phyloP scores from a whole-genome alignment of 1,140 invertebrate genomes.

The Calliopsis andreniformis region DNA sequence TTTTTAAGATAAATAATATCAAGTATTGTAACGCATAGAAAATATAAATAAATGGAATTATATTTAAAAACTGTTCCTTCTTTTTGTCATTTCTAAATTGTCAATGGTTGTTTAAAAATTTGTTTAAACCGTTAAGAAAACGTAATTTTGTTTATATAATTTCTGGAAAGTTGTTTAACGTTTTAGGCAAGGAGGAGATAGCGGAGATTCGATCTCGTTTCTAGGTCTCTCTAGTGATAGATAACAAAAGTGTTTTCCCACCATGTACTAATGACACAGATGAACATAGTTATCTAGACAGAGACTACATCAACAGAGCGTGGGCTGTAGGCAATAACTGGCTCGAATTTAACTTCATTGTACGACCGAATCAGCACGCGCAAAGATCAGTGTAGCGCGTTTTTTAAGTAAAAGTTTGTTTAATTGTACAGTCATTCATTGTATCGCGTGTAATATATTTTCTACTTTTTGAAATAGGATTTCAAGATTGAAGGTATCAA shows the following conservation, averaged over 20 bases:
- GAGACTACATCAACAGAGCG: slow-evolving; percentile 2
- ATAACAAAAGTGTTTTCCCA: not conserved
- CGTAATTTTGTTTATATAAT: too few species aligned
- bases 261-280: not conserved
- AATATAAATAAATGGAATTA: not conserved
- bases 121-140: too few species aligned
- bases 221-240: not conserved
- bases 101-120: too few species aligned
- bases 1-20: too few species aligned
- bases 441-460: too few species aligned
- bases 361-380: too few species aligned
- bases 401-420: not conserved
- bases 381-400: not conserved
- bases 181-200: too few species aligned
- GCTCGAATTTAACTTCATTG: slow-evolving; percentile 8
- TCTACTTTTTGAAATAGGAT: too few species aligned
- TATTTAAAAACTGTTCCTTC: not conserved
- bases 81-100: not conserved
- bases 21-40: not conserved
- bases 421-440: not conserved
- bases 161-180: too few species aligned
- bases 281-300: slow-evolving; percentile 18
- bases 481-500: too few species aligned
- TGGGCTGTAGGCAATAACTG: not conserved
- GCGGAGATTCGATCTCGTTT: not conserved